A percentile compares a stretch with the other conserved stretches of the same genome.
Evolutionary conservation across 1,140 invertebrate genomes (phyloP).

Genomic region (Leptestheria dahalacensis): DNA sequence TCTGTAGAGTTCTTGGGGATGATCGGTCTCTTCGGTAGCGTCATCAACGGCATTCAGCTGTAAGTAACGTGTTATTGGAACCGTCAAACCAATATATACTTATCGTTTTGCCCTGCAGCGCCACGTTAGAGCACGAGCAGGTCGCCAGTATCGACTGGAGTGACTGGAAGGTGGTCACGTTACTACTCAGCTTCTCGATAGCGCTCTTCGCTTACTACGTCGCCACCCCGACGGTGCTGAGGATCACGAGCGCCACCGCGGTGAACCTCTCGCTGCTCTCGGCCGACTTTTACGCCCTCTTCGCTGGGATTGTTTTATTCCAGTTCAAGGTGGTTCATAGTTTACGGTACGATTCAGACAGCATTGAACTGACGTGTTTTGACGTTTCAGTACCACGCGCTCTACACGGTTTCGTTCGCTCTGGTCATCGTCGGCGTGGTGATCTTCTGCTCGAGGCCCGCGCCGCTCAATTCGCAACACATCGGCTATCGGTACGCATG

Average conservation of each 20-base stretch:
- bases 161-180: conserved; percentile 36
- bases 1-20: conserved; percentile 65
- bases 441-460: conserved; percentile 48
- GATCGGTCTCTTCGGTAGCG: conserved; percentile 64
- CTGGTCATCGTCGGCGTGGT: conserved; percentile 59
- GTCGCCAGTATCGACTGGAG: conserved; percentile 37
- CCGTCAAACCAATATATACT: neutral
- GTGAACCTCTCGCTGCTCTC: conserved; percentile 67
- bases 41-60: conserved; percentile 63
- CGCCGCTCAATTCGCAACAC: conserved; percentile 32
- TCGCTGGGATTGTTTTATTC: conserved; percentile 63
- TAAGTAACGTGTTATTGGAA: conserved; percentile 39
- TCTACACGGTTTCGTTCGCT: conserved; percentile 62
- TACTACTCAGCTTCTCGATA: conserved; percentile 40
- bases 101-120: conserved; percentile 30
- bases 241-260: conserved; percentile 60
- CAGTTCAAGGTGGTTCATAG: conserved; percentile 50
- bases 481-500: conserved; percentile 6
- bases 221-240: conserved; percentile 55
- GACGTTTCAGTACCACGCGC: conserved; percentile 51
- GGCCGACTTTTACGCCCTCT: conserved; percentile 68
- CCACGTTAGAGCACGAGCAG: conserved; percentile 35
- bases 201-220: conserved; percentile 62
- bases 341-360: neutral
- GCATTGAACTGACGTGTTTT: conserved; percentile 4